Conservation (phyloP, 37 sponge, comb jelly and placozoan genomes). For the Trichoplax adhaerens region DNA sequence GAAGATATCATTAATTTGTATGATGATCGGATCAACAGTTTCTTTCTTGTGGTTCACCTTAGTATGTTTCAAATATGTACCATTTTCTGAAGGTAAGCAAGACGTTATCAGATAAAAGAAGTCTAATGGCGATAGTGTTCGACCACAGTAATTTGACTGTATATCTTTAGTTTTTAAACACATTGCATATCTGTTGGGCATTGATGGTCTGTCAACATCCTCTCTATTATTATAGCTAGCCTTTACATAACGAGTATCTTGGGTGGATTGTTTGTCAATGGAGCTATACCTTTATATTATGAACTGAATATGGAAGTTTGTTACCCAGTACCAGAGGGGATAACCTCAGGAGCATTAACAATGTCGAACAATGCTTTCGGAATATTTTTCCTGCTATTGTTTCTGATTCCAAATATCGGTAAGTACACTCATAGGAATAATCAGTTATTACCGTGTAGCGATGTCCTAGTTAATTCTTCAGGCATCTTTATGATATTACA, state of each 20-base stretch:
- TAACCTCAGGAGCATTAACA: not conserved
- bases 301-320: not conserved
- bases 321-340: not conserved
- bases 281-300: not conserved
- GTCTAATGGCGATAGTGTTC: not conserved
- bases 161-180: no score
- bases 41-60: no score
- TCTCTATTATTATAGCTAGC: not conserved
- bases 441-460: no score
- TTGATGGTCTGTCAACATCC: not conserved
- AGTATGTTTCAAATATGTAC: no score
- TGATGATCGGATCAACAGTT: no score
- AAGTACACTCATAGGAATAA: no score
- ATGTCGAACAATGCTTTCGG: no score
- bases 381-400: no score
- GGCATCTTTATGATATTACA: no score
- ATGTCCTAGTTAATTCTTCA: no score
- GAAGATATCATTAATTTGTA: no score
- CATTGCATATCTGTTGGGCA: not conserved
- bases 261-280: slow-evolving; percentile 12
- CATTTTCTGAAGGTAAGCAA: slow-evolving; percentile 6
- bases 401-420: no score
- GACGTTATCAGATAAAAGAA: not conserved
- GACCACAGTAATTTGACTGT: not conserved
- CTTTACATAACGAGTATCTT: slow-evolving; percentile 4